These are phyloP conservation scores for Sipha flava DNA, from an alignment of 1,140 invertebrate species.

Conservation along the genomic window DNA sequence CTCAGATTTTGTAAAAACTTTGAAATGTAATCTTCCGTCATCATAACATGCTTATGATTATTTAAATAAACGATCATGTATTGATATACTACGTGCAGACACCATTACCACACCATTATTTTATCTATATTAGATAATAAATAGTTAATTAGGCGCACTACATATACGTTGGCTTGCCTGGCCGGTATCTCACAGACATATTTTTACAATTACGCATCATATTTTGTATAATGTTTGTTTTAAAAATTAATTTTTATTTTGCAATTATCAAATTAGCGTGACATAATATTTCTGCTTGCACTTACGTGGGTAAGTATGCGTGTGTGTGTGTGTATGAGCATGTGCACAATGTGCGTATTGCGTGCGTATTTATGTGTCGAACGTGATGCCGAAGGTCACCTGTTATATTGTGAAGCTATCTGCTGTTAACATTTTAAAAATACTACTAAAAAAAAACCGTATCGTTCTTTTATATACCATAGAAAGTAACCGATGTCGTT, in stretches of 20 bases:
- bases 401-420: background rate
- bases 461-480: background rate
- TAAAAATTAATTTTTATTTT: constrained; percentile 15
- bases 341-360: background rate
- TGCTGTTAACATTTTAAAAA: background rate
- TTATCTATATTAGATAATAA: background rate
- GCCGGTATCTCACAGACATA: background rate
- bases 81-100: background rate
- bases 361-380: too few relatives aligned
- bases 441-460: background rate
- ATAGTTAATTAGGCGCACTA: background rate
- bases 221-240: constrained; percentile 29
- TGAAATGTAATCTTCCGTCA: too few relatives aligned
- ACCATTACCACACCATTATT: background rate
- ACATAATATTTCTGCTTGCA: background rate
- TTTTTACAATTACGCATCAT: constrained; percentile 10
- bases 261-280: background rate
- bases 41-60: too few relatives aligned
- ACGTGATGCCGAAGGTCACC: background rate
- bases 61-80: too few relatives aligned
- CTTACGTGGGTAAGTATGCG: too few relatives aligned
- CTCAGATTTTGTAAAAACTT: too few relatives aligned
- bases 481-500: background rate
- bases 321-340: background rate
- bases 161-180: background rate